Percentiles rank a stretch among this genome's conserved stretches.
These are phyloP conservation scores for Phrynocephalus vlangalii DNA, from an alignment of 2,797 vertebrate species.

Conservation along the genomic window DNA sequence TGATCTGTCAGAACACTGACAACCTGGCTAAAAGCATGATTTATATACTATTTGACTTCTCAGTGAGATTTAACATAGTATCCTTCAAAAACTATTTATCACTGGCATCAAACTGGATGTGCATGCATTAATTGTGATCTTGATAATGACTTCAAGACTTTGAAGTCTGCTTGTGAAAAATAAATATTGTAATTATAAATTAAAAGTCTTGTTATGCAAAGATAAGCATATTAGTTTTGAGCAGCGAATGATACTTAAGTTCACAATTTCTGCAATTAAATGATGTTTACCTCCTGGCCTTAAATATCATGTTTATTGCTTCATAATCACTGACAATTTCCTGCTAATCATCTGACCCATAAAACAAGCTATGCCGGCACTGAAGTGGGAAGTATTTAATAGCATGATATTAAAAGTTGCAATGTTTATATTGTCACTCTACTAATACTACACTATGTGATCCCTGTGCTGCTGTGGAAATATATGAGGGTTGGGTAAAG, in stretches of 20 bases:
- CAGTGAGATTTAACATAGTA: background rate
- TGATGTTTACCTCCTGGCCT: conserved; percentile 16
- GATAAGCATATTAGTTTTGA: conserved; percentile 37
- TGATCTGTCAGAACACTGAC: no score
- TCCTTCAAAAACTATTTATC: background rate
- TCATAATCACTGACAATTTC: background rate
- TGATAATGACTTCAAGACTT: conserved; percentile 25
- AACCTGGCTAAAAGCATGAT: no score
- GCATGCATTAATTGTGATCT: background rate
- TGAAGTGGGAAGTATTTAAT: background rate
- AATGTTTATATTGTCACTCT: background rate
- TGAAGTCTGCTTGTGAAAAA: conserved; percentile 15
- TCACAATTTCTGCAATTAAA: conserved; percentile 23
- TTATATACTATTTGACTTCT: background rate
- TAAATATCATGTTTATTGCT: conserved; percentile 22
- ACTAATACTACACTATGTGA: no score
- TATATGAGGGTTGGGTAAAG: background rate
- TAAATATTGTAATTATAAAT: conserved; percentile 32
- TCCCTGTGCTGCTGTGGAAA: background rate
- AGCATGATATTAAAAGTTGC: background rate
- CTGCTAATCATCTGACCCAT: background rate
- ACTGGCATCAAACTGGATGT: conserved; percentile 8
- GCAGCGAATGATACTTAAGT: conserved; percentile 18
- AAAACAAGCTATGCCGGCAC: background rate
- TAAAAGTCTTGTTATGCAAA: conserved; percentile 20